phyloP scores from a whole-genome alignment of 2,888 invertebrate genomes.

The Pseudococcus jackbeardsleyi region DNA sequence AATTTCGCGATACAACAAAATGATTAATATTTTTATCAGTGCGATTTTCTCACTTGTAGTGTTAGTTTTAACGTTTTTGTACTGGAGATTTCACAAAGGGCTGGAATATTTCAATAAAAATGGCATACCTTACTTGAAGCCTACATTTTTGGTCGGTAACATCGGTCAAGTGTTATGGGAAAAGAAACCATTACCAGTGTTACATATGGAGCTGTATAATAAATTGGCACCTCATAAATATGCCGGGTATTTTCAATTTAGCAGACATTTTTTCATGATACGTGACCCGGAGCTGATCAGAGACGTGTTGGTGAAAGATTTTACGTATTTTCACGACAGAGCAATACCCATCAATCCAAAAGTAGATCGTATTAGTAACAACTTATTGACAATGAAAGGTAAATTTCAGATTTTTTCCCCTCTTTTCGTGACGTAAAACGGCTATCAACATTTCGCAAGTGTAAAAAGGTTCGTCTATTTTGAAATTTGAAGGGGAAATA shows the following conservation, averaged over 20 bases:
- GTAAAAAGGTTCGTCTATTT: no score
- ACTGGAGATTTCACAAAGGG: not conserved
- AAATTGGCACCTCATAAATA: conserved; percentile 68
- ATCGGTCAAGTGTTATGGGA: conserved; percentile 69
- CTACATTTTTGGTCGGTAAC: conserved; percentile 70
- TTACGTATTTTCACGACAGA: conserved; percentile 72
- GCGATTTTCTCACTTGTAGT: not conserved
- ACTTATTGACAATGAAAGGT: conserved; percentile 71
- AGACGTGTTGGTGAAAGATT: conserved; percentile 72
- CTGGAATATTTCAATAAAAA: conserved; percentile 70
- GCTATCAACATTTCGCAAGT: no score
- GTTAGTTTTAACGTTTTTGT: not conserved
- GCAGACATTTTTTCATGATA: conserved; percentile 71
- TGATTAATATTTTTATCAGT: not conserved
- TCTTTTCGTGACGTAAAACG: no score
- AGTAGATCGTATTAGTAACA: conserved; percentile 70
- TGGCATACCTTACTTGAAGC: conserved; percentile 70
- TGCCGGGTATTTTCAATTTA: conserved; percentile 72
- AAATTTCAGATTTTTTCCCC: conserved; percentile 67
- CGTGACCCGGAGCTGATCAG: conserved; percentile 72
- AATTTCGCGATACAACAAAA: not conserved
- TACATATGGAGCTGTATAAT: conserved; percentile 69
- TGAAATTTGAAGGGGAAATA: no score
- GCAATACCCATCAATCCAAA: conserved; percentile 69
- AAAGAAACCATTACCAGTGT: conserved; percentile 69